Conservation (phyloP, 2,113 vertebrate genomes). For the western clawed frog (Xenopus tropicalis) region UCB_Xtro_10.0 CM004450.2:65980001-65980500, state of each 20-base stretch:
- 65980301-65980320: conserved; percentile 6
- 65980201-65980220: conserved; percentile 28
- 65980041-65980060: background rate
- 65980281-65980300: conserved; percentile 29
- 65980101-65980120: conserved; percentile 21
- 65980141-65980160: conserved; percentile 24
- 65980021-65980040: background rate
- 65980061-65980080: background rate
- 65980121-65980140: conserved; percentile 5
- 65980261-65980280: conserved; percentile 17
- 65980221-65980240: conserved; percentile 27
- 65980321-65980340: background rate
- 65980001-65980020: background rate
- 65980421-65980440: too few species aligned
- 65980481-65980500: too few species aligned
- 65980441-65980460: too few species aligned
- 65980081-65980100: conserved; percentile 11
- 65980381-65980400: too few species aligned
- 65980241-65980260: conserved; percentile 13
- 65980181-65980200: conserved; percentile 13
- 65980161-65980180: conserved; percentile 23
- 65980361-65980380: too few species aligned
- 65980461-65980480: too few species aligned
- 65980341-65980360: background rate
- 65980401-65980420: too few species aligned